These are phyloP conservation scores for Amiota mariae DNA, from an alignment of 2,888 invertebrate genomes.

Conservation along the genomic window DNA sequence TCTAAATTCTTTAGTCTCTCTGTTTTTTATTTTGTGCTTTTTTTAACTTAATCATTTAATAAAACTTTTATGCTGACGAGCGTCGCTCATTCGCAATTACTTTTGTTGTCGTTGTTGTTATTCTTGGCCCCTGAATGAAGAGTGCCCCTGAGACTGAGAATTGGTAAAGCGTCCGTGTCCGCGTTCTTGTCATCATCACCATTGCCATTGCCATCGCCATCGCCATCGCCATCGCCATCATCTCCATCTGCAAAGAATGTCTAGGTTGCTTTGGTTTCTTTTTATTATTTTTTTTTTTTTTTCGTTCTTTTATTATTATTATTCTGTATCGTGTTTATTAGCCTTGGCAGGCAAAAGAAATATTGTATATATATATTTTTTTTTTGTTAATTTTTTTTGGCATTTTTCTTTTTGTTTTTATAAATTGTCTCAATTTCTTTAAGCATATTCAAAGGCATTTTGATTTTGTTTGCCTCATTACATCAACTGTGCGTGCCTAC, in stretches of 20 bases:
- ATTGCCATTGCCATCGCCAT: too few relatives aligned
- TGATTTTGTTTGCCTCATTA: conserved; percentile 8
- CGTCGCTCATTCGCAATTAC: conserved; percentile 46
- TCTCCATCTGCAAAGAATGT: too few relatives aligned
- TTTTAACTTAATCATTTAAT: conserved; percentile 62
- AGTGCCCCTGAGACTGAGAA: conserved; percentile 4
- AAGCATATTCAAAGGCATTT: conserved; percentile 37
- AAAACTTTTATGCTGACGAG: conserved; percentile 61
- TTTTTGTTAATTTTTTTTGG: conserved; percentile 26
- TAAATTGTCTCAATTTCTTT: conserved; percentile 54
- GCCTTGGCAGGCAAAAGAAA: background rate
- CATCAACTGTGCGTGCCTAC: background rate
- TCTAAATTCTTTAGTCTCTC: too few relatives aligned
- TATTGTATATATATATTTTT: too few relatives aligned
- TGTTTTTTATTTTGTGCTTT: background rate
- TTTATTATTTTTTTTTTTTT: background rate
- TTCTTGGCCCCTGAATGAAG: conserved; percentile 27
- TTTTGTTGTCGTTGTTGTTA: conserved; percentile 42
- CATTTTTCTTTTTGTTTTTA: conserved; percentile 39
- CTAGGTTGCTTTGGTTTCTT: too few relatives aligned
- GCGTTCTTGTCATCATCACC: background rate
- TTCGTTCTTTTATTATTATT: too few relatives aligned
- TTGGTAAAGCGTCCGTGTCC: background rate
- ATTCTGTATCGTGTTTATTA: conserved; percentile 6
- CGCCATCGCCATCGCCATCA: too few relatives aligned